Percentiles rank a stretch among this genome's conserved stretches.
Evolutionary conservation across 2,888 invertebrate species (phyloP).

Genomic region (Drosophila bunnanda): DNA sequence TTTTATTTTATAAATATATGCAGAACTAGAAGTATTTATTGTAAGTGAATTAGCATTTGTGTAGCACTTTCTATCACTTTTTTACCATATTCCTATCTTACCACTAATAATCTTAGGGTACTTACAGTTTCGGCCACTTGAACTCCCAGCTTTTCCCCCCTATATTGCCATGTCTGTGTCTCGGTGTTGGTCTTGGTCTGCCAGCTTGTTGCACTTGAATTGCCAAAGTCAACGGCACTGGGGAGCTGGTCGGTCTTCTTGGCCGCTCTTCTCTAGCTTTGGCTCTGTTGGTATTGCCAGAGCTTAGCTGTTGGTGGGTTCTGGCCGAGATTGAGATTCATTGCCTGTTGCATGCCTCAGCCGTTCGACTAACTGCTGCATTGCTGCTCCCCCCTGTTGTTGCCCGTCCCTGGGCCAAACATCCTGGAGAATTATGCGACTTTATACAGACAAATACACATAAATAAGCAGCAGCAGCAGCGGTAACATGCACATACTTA

Average conservation of each 20-base stretch:
- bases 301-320: constrained; percentile 25
- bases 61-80: background rate
- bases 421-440: constrained; percentile 60
- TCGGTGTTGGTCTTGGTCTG: constrained; percentile 24
- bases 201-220: constrained; percentile 73
- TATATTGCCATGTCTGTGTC: constrained; percentile 2
- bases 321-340: constrained; percentile 74
- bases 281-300: background rate
- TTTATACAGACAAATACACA: constrained; percentile 27
- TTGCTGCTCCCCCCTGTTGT: constrained; percentile 28
- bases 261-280: constrained; percentile 10
- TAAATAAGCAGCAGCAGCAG: constrained; percentile 17
- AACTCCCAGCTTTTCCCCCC: background rate
- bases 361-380: constrained; percentile 69
- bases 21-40: background rate
- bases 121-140: background rate
- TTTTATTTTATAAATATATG: background rate
- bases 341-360: constrained; percentile 77
- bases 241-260: constrained; percentile 25
- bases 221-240: constrained; percentile 75
- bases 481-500: constrained; percentile 14
- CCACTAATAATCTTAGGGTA: constrained; percentile 7
- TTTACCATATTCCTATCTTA: background rate
- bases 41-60: background rate
- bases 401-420: background rate